Evolutionary conservation across 2,113 vertebrate genomes (phyloP), one percentile per base, ranked within the genome.

Genomic region (Calyptomena viridis): DNA sequence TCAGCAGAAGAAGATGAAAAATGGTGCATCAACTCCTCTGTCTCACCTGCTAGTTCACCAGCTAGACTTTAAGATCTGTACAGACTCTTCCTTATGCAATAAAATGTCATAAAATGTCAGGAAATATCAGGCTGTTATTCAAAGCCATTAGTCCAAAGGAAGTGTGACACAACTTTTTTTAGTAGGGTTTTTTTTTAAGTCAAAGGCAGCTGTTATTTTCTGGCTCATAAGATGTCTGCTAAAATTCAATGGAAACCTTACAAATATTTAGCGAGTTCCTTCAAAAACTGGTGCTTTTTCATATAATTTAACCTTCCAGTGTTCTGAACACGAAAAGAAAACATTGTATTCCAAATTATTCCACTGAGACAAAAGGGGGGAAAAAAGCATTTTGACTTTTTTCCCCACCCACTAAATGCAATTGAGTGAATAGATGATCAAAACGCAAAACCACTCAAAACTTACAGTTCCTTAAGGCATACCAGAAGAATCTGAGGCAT

Each of bases 191-290:
- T 30, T 91, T 86, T 86, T 81, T 44, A 91, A 94, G 96, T 72
- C 53, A 82, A 90, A 96, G 46, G 71, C 96, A 98, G 96, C 93
- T 98, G 97, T 89, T 97, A 62, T 52, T 72, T 95, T 97, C 92
- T 98, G 97, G 97, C 95, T 93, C 85, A 30, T 76, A 83, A n/a
- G 31, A 78, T 56, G 75, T 72, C 87, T 92, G 76, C 84, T 95
- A 79, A 91, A 97, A 92, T 53, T 92, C 92, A 96, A 62, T 16
- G 66, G 81, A 94, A 96, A 96, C 46, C 67, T 97, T 87, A 92
- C 52, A 95, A 97, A 93, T 76, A 87, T 94, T 93, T 96, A 96
- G 73, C 64, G 96, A 91, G 89, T 93, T 93, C 64, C 67, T 89
- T 85, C 55, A 69, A 64, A 95, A 97, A 62, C 15, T 27, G 68